Evolutionary conservation across 1,140 invertebrate genomes (phyloP).

Genomic region (Leguminivora glycinivorella): DNA sequence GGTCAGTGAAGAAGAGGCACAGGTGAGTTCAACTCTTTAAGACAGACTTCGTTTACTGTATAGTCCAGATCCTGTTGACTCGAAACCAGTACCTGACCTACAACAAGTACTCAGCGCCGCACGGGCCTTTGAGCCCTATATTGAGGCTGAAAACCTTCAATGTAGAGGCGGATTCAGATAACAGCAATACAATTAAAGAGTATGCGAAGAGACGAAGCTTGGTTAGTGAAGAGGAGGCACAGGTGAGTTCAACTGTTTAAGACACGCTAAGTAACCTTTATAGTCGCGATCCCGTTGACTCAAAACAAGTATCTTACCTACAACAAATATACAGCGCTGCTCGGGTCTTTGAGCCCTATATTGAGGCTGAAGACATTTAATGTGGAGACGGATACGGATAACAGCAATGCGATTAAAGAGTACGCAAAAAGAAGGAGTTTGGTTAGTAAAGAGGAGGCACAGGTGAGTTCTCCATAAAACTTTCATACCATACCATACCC

Average conservation of each 20-base stretch:
- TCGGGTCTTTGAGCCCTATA: constrained; percentile 64
- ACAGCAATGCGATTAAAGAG: constrained; percentile 58
- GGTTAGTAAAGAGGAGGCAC: constrained; percentile 65
- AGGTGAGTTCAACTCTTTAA: constrained; percentile 46
- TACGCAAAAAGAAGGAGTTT: constrained; percentile 63
- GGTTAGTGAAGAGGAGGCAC: constrained; percentile 66
- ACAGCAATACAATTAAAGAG: constrained; percentile 58
- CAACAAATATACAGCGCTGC: constrained; percentile 66
- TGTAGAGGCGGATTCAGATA: constrained; percentile 65
- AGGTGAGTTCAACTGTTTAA: constrained; percentile 46
- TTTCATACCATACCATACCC: too few relatives aligned
- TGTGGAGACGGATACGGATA: constrained; percentile 67
- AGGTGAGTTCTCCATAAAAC: constrained; percentile 62
- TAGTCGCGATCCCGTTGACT: too few relatives aligned
- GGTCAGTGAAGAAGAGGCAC: constrained; percentile 66
- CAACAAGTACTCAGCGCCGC: constrained; percentile 66
- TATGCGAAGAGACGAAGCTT: constrained; percentile 63
- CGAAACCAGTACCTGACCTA: constrained; percentile 68
- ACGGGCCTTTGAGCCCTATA: constrained; percentile 64
- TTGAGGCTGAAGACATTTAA: constrained; percentile 70
- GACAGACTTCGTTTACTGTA: too few relatives aligned
- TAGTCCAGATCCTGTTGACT: too few relatives aligned
- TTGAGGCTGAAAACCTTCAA: constrained; percentile 70
- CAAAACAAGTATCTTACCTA: constrained; percentile 68
- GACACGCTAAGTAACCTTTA: too few relatives aligned